These are phyloP conservation scores for Phenganax subtilis DNA, from an alignment of 92 coral and sea anemone species.

Conservation along the genomic window DNA sequence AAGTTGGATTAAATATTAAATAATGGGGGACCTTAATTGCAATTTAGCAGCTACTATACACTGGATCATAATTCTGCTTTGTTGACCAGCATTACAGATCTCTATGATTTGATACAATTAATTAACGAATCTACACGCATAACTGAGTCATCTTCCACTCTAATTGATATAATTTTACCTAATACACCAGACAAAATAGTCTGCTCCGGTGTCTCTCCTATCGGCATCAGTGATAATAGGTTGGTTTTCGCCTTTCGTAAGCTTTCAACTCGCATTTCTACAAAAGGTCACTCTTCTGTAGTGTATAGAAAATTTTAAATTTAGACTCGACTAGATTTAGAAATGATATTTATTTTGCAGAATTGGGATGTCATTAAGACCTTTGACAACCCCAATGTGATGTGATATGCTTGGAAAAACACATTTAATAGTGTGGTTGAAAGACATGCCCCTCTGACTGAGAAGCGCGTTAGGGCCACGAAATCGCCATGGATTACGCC, in stretches of 20 bases:
- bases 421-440: slow-evolving; percentile 40
- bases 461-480: slow-evolving; percentile 9
- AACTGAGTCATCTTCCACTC: slow-evolving; percentile 37
- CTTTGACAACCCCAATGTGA: slow-evolving; percentile 42
- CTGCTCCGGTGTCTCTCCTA: slow-evolving; percentile 42
- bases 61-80: slow-evolving; percentile 40
- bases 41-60: slow-evolving; percentile 47
- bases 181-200: slow-evolving; percentile 39
- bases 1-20: slow-evolving; percentile 49
- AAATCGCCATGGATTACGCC: slow-evolving; percentile 19
- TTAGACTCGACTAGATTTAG: slow-evolving; percentile 19
- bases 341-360: slow-evolving; percentile 42
- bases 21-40: slow-evolving; percentile 54
- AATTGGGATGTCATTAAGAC: slow-evolving; percentile 42
- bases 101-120: slow-evolving; percentile 42
- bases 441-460: slow-evolving; percentile 46
- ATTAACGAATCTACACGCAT: slow-evolving; percentile 39
- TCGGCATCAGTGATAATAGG: slow-evolving; percentile 61
- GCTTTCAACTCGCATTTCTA: slow-evolving; percentile 37
- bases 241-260: slow-evolving; percentile 58
- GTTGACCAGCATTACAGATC: slow-evolving; percentile 43
- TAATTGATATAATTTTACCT: slow-evolving; percentile 38
- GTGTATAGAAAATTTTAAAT: slow-evolving; percentile 36
- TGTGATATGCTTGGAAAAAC: slow-evolving; percentile 52
- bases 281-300: slow-evolving; percentile 48